A percentile compares a stretch with the other conserved stretches of the same genome.
phyloP scores from a whole-genome alignment of 2,888 invertebrate species.

The Hydraecia micacea region DNA sequence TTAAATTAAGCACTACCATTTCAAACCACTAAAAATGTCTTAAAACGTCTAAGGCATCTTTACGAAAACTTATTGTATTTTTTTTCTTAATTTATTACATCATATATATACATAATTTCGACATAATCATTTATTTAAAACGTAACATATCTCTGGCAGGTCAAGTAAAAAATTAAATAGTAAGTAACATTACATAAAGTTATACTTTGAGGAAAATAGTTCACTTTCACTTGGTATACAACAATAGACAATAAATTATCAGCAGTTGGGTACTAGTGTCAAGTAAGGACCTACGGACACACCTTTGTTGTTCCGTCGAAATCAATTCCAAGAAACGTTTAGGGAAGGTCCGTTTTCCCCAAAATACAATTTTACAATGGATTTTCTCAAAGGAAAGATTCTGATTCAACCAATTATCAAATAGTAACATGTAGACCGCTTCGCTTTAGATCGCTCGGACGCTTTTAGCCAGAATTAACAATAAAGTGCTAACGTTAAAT shows the following conservation, averaged over 20 bases:
- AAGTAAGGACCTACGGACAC: not conserved
- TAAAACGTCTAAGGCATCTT: conserved; percentile 88
- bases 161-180: conserved; percentile 79
- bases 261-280: conserved; percentile 5
- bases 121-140: conserved; percentile 87
- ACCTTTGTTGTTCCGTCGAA: not conserved
- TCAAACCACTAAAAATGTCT: conserved; percentile 80
- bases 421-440: conserved; percentile 78
- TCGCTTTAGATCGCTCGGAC: conserved; percentile 67
- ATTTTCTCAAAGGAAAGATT: conserved; percentile 59
- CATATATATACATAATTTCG: conserved; percentile 90
- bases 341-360: conserved; percentile 35
- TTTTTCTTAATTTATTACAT: conserved; percentile 89
- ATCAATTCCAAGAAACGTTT: conserved; percentile 10
- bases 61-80: conserved; percentile 89
- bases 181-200: conserved; percentile 67
- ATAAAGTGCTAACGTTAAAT: conserved; percentile 76
- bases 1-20: conserved; percentile 75
- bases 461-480: conserved; percentile 80
- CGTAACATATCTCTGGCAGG: conserved; percentile 86
- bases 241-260: conserved; percentile 17
- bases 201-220: conserved; percentile 56
- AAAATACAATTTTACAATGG: conserved; percentile 64
- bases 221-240: conserved; percentile 19
- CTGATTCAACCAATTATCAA: conserved; percentile 68